phyloP scores from a whole-genome alignment of 2,797 vertebrate genomes.

The Echeneis naucrates region DNA sequence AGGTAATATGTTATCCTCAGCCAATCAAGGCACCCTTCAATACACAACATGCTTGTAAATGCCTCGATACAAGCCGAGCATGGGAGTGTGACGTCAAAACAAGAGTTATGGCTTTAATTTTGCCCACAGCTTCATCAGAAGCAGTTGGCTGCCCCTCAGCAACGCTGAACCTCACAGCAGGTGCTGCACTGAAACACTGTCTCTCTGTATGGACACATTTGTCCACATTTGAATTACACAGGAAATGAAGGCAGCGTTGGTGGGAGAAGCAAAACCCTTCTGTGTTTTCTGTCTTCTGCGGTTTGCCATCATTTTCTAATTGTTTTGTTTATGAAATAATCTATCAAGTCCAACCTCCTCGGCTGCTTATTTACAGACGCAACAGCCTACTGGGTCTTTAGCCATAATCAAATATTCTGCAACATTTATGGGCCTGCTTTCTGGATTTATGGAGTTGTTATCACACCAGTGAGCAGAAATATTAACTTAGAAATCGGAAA shows the following conservation, averaged over 20 bases:
- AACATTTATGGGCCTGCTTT: constrained; percentile 29
- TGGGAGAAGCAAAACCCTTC: background rate
- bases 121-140: constrained; percentile 34
- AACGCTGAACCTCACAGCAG: constrained; percentile 21
- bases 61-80: constrained; percentile 28
- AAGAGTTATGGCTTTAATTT: constrained; percentile 69
- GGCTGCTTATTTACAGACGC: background rate
- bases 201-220: constrained; percentile 30
- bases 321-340: background rate
- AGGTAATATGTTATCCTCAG: constrained; percentile 9
- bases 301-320: background rate
- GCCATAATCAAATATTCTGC: constrained; percentile 34
- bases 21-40: constrained; percentile 17
- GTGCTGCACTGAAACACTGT: constrained; percentile 11
- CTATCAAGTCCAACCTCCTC: background rate
- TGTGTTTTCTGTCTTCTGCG: background rate
- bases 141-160: constrained; percentile 32
- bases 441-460: constrained; percentile 31
- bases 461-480: constrained; percentile 25
- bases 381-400: constrained; percentile 1
- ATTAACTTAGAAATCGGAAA: constrained; percentile 36
- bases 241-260: background rate
- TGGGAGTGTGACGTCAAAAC: constrained; percentile 14
- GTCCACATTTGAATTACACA: constrained; percentile 15
- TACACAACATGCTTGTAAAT: constrained; percentile 21